Evolutionary conservation across 2,797 vertebrate genomes (phyloP).

Genomic region (Brachyalestes nurse): DNA sequence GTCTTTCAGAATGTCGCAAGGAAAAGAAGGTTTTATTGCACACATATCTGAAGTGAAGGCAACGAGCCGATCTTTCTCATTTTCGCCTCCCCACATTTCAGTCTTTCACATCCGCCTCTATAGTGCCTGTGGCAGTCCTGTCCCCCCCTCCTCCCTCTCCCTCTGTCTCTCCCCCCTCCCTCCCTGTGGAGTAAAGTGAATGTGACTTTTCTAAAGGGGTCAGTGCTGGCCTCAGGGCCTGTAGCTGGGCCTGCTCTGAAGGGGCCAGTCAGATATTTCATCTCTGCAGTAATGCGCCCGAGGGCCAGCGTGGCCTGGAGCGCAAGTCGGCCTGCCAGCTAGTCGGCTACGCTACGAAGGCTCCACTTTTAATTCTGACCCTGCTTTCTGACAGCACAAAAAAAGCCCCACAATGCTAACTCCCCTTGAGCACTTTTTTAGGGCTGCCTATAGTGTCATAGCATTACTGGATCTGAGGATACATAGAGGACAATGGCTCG

Average conservation of each 20-base stretch:
- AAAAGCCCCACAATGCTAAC: constrained; percentile 23
- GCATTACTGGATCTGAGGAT: background rate
- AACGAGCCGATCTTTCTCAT: constrained; percentile 71
- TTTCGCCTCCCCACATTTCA: constrained; percentile 86
- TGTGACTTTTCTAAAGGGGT: constrained; percentile 91
- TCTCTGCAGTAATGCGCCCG: constrained; percentile 84
- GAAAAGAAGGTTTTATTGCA: constrained; percentile 2
- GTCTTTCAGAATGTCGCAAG: constrained; percentile 43
- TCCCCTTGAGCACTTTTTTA: constrained; percentile 13
- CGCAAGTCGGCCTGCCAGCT: constrained; percentile 60
- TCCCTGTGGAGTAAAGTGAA: constrained; percentile 81
- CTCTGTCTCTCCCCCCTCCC: constrained; percentile 29
- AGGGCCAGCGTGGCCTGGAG: constrained; percentile 78
- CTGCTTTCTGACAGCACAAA: constrained; percentile 43
- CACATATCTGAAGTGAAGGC: constrained; percentile 25
- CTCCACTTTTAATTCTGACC: constrained; percentile 81
- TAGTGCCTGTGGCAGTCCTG: constrained; percentile 73
- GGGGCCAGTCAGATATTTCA: constrained; percentile 87
- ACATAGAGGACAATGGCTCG: constrained; percentile 7
- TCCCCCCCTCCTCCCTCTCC: constrained; percentile 51
- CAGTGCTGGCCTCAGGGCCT: constrained; percentile 84
- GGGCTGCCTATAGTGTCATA: constrained; percentile 36
- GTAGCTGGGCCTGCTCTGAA: constrained; percentile 86
- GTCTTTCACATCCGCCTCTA: constrained; percentile 86
- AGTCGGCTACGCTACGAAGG: constrained; percentile 78